Conservation (phyloP, 2,113 vertebrate genomes). For the Blennius ocellaris region DNA sequence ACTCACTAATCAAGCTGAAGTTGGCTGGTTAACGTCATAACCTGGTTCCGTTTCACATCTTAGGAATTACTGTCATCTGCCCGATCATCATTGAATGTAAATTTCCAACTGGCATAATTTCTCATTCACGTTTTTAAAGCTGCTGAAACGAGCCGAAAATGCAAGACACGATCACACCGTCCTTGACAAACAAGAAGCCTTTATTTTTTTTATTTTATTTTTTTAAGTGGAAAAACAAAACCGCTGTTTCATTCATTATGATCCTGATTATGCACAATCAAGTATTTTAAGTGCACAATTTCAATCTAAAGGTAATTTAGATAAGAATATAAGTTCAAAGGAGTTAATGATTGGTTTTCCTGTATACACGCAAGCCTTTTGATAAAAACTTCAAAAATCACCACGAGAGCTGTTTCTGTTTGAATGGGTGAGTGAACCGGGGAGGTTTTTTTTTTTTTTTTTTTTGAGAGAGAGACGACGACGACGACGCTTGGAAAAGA, state of each 20-base stretch:
- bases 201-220: constrained; percentile 84
- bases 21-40: no score
- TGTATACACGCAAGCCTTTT: constrained; percentile 75
- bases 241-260: constrained; percentile 77
- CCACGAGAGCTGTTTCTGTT: constrained; percentile 90
- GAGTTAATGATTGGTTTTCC: constrained; percentile 76
- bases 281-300: constrained; percentile 78
- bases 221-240: constrained; percentile 80
- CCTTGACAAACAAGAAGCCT: constrained; percentile 84
- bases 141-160: not conserved
- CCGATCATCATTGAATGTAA: no score
- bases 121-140: no score
- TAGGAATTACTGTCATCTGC: no score
- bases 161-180: constrained; percentile 39
- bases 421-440: constrained; percentile 88
- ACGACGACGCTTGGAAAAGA: constrained; percentile 79
- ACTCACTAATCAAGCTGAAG: no score
- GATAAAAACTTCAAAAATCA: constrained; percentile 77
- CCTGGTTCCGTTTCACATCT: no score
- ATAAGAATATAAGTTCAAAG: constrained; percentile 76
- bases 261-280: constrained; percentile 83
- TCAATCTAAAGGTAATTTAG: constrained; percentile 78
- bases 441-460: no score
- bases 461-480: constrained; percentile 85
- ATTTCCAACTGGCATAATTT: no score